These are phyloP conservation scores for Semnornis frantzii DNA, from an alignment of 2,113 vertebrate species.

Conservation along the genomic window DNA sequence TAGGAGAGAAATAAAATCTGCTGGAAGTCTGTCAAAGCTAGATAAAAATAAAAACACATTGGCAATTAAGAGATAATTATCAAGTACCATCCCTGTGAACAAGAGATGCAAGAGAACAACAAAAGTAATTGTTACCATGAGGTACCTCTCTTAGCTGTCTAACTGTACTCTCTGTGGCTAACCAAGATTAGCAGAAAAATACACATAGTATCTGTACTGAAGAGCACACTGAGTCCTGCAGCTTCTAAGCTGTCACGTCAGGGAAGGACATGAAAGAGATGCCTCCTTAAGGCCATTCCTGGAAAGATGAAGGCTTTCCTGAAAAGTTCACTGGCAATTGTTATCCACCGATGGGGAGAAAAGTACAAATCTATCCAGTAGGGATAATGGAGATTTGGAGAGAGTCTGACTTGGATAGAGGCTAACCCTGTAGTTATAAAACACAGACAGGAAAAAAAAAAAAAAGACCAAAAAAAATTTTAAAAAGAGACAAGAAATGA, in stretches of 20 bases:
- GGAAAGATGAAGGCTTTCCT: background rate
- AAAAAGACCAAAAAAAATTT: too few relatives aligned
- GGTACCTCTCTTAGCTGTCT: background rate
- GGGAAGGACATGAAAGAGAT: background rate
- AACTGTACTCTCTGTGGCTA: background rate
- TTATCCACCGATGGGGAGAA: background rate
- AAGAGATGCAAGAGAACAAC: background rate
- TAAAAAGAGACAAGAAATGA: too few relatives aligned
- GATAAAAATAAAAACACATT: slow-evolving; percentile 34
- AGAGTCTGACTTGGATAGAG: background rate
- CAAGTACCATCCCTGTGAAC: background rate
- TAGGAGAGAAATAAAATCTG: slow-evolving; percentile 30
- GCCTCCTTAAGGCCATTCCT: background rate
- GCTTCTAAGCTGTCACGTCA: background rate
- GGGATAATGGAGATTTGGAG: background rate
- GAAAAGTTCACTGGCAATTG: background rate
- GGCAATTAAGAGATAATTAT: background rate
- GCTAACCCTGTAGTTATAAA: background rate
- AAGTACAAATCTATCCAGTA: background rate
- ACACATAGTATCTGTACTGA: fast-evolving
- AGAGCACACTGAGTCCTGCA: background rate
- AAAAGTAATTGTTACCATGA: background rate
- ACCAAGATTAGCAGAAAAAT: background rate
- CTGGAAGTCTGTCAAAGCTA: slow-evolving; percentile 28
- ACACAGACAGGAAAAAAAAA: background rate